Evolutionary conservation across 2,113 vertebrate species (phyloP).

Genomic region (Ptychochromis oligacanthus): DNA sequence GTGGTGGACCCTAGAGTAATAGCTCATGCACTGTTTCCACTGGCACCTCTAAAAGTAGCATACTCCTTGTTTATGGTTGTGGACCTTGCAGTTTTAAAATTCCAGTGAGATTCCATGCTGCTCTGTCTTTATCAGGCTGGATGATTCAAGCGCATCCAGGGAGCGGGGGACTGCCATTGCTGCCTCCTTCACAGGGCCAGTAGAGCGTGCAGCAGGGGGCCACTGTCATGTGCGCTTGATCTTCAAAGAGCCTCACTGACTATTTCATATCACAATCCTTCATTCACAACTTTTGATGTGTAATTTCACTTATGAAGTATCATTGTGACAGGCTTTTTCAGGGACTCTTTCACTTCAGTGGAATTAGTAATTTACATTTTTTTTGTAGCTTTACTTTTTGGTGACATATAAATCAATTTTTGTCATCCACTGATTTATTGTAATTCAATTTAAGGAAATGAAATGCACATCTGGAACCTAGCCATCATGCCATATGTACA

Average conservation of each 20-base stretch:
- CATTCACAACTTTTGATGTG: constrained; percentile 39
- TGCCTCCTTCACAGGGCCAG: constrained; percentile 10
- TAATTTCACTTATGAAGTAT: constrained; percentile 18
- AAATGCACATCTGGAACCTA: constrained; percentile 3
- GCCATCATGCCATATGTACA: background rate
- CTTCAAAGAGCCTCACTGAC: constrained; percentile 52
- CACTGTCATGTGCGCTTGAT: constrained; percentile 41
- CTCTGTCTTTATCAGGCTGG: constrained; percentile 58
- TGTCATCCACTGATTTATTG: constrained; percentile 19
- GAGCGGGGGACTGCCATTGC: constrained; percentile 27
- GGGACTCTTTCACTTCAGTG: background rate
- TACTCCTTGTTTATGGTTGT: constrained; percentile 57
- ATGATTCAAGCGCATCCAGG: constrained; percentile 64
- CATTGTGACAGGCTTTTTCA: background rate
- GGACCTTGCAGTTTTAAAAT: constrained; percentile 64
- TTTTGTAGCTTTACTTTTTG: background rate
- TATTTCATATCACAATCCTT: constrained; percentile 36
- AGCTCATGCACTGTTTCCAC: constrained; percentile 47
- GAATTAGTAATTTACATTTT: background rate
- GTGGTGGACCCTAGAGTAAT: constrained; percentile 53
- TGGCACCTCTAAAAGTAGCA: constrained; percentile 56
- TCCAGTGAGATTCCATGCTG: constrained; percentile 56
- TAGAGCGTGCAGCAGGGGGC: constrained; percentile 25
- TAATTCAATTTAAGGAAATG: constrained; percentile 8
- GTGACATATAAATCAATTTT: background rate